phyloP scores from a whole-genome alignment of 2,797 vertebrate species.

The Botia almorhae region DNA sequence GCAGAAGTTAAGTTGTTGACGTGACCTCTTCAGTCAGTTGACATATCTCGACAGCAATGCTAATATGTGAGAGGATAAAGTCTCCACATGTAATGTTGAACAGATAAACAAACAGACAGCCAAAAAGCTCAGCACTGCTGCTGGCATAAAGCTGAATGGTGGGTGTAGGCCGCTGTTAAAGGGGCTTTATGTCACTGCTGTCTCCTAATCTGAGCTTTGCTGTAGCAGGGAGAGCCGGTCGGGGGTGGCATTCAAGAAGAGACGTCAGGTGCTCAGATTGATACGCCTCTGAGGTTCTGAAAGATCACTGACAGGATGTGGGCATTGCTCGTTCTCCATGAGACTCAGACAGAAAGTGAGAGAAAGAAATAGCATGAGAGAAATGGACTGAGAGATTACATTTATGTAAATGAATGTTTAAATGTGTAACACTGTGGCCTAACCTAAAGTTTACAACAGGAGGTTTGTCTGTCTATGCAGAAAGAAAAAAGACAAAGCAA shows the following conservation, averaged over 20 bases:
- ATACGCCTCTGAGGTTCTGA: conserved; percentile 51
- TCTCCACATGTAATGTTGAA: conserved; percentile 17
- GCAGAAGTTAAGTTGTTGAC: conserved; percentile 31
- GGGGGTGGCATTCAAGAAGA: conserved; percentile 49
- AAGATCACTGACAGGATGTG: conserved; percentile 31
- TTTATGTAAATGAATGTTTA: not conserved
- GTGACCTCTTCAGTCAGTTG: conserved; percentile 14
- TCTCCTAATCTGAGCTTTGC: conserved; percentile 69
- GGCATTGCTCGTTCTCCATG: conserved; percentile 7
- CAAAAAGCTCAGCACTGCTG: conserved; percentile 34
- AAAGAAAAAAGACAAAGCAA: not conserved
- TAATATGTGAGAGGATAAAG: conserved; percentile 32
- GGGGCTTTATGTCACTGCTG: conserved; percentile 67
- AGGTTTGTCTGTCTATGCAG: not conserved
- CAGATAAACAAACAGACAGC: conserved; percentile 48
- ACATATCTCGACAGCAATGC: conserved; percentile 29
- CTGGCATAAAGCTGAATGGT: conserved; percentile 53
- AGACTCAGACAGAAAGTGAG: conserved; percentile 7
- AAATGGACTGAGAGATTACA: not conserved
- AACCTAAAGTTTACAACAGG: not conserved
- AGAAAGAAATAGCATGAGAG: not conserved
- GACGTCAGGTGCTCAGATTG: conserved; percentile 62
- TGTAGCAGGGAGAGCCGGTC: conserved; percentile 50
- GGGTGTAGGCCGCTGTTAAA: conserved; percentile 64
- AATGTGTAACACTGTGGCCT: not conserved